phyloP scores from a whole-genome alignment of 2,888 invertebrate genomes.

The Eupithecia centaureata region DNA sequence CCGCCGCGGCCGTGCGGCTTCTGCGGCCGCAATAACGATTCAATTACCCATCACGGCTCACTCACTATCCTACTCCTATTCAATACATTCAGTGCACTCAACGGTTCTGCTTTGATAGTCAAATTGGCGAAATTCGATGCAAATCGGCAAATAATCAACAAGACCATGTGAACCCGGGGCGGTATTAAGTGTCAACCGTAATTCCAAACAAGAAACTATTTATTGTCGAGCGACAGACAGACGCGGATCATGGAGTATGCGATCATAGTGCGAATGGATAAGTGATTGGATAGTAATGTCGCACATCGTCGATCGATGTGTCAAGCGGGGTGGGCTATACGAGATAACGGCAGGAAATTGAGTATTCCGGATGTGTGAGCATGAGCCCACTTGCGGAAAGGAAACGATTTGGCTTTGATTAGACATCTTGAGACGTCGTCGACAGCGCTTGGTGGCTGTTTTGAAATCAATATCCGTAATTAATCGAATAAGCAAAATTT shows the following conservation, averaged over 20 bases:
- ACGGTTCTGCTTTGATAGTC: not conserved
- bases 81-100: not conserved
- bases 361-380: conserved; percentile 8
- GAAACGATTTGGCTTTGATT: not conserved
- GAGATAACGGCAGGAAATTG: not conserved
- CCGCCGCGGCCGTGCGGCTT: conserved; percentile 20
- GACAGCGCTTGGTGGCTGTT: not conserved
- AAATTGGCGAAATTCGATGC: not conserved
- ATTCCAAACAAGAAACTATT: not conserved
- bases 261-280: not conserved
- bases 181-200: not conserved
- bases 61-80: not conserved
- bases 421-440: not conserved
- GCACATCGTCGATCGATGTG: not conserved
- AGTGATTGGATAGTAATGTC: not conserved
- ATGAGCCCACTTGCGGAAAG: not conserved
- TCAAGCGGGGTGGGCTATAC: not conserved
- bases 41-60: conserved; percentile 22
- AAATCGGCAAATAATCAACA: not conserved
- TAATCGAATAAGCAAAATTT: not conserved
- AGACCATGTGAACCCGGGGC: not conserved
- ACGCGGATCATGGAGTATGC: not conserved
- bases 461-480: not conserved
- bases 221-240: not conserved
- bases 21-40: conserved; percentile 30